Evolutionary conservation across 2,113 vertebrate genomes (phyloP).

Genomic region (Poeciliopsis prolifica): DNA sequence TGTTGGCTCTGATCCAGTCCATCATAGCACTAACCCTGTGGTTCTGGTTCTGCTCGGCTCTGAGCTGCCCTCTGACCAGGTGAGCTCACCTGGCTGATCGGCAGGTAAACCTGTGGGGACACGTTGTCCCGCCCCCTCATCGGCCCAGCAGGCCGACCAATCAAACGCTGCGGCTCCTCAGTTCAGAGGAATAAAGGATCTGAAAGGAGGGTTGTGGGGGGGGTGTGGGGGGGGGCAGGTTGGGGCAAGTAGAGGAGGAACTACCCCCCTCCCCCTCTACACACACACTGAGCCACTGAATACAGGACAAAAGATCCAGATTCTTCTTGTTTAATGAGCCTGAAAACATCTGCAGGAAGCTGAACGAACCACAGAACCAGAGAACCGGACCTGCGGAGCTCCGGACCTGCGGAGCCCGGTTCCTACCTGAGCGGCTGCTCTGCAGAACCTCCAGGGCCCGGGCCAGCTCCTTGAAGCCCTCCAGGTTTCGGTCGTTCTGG

Average conservation of each 20-base stretch:
- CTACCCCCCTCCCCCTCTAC: neutral
- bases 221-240: conserved; percentile 30
- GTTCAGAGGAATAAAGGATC: neutral
- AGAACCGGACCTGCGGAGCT: too few relatives aligned
- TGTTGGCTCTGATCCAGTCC: too few relatives aligned
- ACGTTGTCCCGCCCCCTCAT: conserved; percentile 15
- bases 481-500: conserved; percentile 87
- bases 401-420: too few relatives aligned
- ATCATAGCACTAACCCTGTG: too few relatives aligned
- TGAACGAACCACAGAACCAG: neutral
- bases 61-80: neutral
- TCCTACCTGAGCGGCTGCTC: conserved; percentile 81
- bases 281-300: conserved; percentile 9
- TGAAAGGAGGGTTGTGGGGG: neutral
- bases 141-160: conserved; percentile 2
- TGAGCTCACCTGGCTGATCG: neutral
- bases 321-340: conserved; percentile 43
- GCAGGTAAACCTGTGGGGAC: neutral
- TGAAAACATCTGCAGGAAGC: conserved; percentile 25
- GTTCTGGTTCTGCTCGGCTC: neutral
- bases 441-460: conserved; percentile 79
- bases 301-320: conserved; percentile 53
- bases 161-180: neutral
- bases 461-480: conserved; percentile 77
- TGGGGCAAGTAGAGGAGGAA: conserved; percentile 42